Base-by-base conservation (phyloP, 2,888 invertebrate species). In the Pseudoips prasinana region DNA sequence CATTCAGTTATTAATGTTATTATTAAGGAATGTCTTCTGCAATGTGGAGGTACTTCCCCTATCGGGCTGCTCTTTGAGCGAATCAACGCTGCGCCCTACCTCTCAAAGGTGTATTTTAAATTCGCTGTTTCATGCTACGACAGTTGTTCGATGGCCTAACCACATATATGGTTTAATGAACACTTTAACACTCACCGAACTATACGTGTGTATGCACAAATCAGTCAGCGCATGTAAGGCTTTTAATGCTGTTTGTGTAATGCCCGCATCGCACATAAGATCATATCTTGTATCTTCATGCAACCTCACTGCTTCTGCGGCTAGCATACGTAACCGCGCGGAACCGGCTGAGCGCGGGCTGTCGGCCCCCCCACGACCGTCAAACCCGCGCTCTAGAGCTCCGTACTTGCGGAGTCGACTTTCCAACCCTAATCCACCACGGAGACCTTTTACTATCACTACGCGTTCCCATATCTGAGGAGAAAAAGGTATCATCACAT, bases 381-480 rank as follows among this genome's bases (percentile, higher is more conserved):
- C 92, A 28, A 92, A 70, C 0, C 91, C 84, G 11, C 89, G 88
- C 46, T 93, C 93, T 0, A 92, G 74, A 1, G 92, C 80, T 17
- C 90, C 90, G 68, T 92, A 93, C 8, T 91, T 91, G 38, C 94
- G 94, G 75, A 93, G 90, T 0, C 93, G 91, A 0, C 85, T 80
- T 47, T 94, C 93, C 51, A 93, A 44, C 5, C 91, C 90, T 1
- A 89, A 41, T 0, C 69, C 66, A 1, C 64, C 48, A 77, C 91
- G 80, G 75, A 60, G 38, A 0, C 75, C 74, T 38, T 72, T 72
- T 33, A 72, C 46, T 20, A 75, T 64, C 7, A 81, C 61, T 2
- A 83, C 53, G 90, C 90, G 87, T 49, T 92, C 92, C 91, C 94
- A 95, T 29, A 95, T 92, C 94, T 94, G 64, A 69, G 5, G 32